These are phyloP conservation scores for Carpatolechia fugitivella DNA, from an alignment of 2,888 invertebrate species.

Conservation along the genomic window DNA sequence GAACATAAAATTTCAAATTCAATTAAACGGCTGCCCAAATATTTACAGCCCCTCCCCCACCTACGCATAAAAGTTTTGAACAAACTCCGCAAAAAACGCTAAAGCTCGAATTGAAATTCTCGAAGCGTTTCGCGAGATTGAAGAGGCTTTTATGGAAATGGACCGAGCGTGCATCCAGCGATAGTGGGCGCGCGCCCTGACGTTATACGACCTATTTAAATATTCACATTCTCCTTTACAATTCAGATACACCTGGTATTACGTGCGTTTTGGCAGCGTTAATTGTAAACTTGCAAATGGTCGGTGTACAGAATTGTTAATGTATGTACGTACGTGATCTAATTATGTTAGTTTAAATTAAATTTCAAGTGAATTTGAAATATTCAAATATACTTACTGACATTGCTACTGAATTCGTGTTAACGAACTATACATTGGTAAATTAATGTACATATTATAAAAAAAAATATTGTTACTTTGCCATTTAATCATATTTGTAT, in stretches of 20 bases:
- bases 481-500: no score
- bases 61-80: constrained; percentile 24
- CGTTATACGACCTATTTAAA: constrained; percentile 57
- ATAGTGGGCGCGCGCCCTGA: constrained; percentile 50
- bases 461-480: no score
- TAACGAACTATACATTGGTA: no score
- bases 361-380: not conserved
- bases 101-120: constrained; percentile 76
- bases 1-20: constrained; percentile 18
- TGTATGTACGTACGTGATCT: no score
- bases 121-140: constrained; percentile 75
- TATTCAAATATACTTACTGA: no score
- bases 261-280: constrained; percentile 45
- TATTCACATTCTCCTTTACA: constrained; percentile 62
- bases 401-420: no score
- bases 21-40: constrained; percentile 28
- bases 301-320: no score
- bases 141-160: constrained; percentile 80
- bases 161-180: constrained; percentile 66
- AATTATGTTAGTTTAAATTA: not conserved
- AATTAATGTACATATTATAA: no score
- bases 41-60: constrained; percentile 25
- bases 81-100: constrained; percentile 51
- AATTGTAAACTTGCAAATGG: constrained; percentile 8
- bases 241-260: constrained; percentile 66